phyloP scores from a whole-genome alignment of 2,888 invertebrate species.

The Spialia ferax region DNA sequence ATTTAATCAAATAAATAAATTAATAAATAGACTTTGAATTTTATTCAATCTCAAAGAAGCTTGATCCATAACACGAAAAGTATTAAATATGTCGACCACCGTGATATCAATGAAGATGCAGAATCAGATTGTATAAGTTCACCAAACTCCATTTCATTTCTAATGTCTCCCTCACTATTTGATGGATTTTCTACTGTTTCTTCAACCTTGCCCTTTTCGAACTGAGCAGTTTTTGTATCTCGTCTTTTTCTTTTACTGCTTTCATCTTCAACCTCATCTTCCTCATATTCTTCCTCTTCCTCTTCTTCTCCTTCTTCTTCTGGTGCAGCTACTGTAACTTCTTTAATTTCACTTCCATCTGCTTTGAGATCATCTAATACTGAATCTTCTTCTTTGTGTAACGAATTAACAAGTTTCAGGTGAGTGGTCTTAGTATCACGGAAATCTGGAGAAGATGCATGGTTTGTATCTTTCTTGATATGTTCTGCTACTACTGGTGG shows the following conservation, averaged over 20 bases:
- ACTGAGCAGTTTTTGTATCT: constrained; percentile 68
- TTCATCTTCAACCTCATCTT: constrained; percentile 52
- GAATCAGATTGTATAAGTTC: constrained; percentile 45
- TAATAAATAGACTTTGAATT: constrained; percentile 53
- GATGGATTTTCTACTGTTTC: constrained; percentile 50
- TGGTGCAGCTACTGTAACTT: constrained; percentile 51
- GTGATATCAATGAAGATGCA: constrained; percentile 42
- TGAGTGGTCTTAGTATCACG: constrained; percentile 63
- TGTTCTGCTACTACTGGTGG: constrained; percentile 78
- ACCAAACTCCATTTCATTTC: constrained; percentile 68
- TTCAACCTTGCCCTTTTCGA: constrained; percentile 64
- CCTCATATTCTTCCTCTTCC: constrained; percentile 53
- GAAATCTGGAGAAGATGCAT: constrained; percentile 42
- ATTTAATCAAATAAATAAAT: constrained; percentile 78
- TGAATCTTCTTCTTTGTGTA: constrained; percentile 52
- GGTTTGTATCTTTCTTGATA: constrained; percentile 52
- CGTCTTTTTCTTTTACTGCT: constrained; percentile 55
- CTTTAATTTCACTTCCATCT: constrained; percentile 61
- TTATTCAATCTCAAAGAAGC: constrained; percentile 55
- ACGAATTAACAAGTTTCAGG: constrained; percentile 69
- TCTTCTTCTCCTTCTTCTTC: constrained; percentile 53
- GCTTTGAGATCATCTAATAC: constrained; percentile 58
- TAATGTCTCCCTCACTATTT: constrained; percentile 57
- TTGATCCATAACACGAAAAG: constrained; percentile 59
- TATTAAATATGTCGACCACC: constrained; percentile 57